These are phyloP conservation scores for Maniola jurtina DNA, from an alignment of 1,140 invertebrate genomes.

Conservation along the genomic window DNA sequence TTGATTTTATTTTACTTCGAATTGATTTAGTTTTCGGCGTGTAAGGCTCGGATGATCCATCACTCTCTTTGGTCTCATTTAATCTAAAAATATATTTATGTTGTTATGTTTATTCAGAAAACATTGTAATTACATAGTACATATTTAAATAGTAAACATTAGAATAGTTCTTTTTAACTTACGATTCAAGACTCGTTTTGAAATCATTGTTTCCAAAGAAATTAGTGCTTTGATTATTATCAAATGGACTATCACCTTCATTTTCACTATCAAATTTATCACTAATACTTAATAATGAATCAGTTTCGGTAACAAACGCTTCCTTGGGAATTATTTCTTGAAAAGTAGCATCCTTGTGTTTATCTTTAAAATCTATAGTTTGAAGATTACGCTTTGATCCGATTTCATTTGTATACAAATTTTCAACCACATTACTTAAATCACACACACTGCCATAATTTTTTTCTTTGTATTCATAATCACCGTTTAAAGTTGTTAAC, in stretches of 20 bases:
- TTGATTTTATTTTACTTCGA: conserved; percentile 49
- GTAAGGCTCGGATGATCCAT: conserved; percentile 41
- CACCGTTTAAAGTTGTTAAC: conserved; percentile 40
- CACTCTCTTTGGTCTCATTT: conserved; percentile 49
- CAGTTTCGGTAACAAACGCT: conserved; percentile 39
- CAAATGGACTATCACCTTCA: conserved; percentile 27
- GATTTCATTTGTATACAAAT: conserved; percentile 8
- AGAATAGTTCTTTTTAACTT: conserved; percentile 36
- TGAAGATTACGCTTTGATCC: conserved; percentile 19
- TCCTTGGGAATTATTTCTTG: conserved; percentile 41
- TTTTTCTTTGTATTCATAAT: conserved; percentile 41
- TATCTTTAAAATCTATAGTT: conserved; percentile 32
- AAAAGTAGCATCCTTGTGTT: conserved; percentile 38
- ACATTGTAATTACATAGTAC: no score
- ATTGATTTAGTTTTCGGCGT: conserved; percentile 44
- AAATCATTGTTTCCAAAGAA: conserved; percentile 40
- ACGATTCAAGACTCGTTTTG: conserved; percentile 60
- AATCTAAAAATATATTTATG: conserved; percentile 41
- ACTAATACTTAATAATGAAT: conserved; percentile 27
- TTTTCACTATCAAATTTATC: conserved; percentile 38
- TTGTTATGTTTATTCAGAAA: not conserved
- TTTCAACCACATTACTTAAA: conserved; percentile 37
- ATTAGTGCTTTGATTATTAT: conserved; percentile 26
- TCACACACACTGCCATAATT: conserved; percentile 42
- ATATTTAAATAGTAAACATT: no score